Percentiles rank a stretch among this genome's conserved stretches.
These are phyloP conservation scores for Euphonia xanthogaster DNA, from an alignment of 2,797 vertebrate species.

Conservation along the genomic window DNA sequence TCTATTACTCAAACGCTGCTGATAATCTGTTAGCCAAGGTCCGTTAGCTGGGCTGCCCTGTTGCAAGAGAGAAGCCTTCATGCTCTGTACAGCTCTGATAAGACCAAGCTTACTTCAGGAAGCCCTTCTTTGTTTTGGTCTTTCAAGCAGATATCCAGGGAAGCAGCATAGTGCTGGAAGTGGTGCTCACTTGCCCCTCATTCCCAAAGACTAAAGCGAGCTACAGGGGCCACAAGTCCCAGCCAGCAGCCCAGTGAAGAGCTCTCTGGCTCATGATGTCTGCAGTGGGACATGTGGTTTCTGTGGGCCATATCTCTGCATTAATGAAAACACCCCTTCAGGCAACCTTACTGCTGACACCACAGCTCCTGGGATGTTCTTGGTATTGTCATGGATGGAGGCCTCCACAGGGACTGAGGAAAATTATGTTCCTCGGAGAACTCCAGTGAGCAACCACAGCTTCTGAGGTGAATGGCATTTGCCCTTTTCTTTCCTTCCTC, in stretches of 20 bases:
- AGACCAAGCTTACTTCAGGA: background rate
- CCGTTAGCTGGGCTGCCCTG: conserved; percentile 88
- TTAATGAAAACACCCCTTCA: background rate
- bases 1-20: conserved; percentile 93
- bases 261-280: background rate
- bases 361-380: background rate
- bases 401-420: background rate
- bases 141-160: background rate
- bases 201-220: background rate
- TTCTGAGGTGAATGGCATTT: conserved; percentile 53
- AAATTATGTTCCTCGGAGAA: conserved; percentile 14
- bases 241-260: background rate
- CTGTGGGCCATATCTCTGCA: background rate
- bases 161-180: background rate
- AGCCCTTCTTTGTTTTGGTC: background rate
- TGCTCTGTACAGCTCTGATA: background rate
- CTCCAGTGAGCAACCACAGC: conserved; percentile 19
- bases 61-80: conserved; percentile 35
- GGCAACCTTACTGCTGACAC: background rate
- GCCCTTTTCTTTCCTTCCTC: conserved; percentile 44
- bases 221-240: background rate
- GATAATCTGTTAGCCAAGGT: conserved; percentile 92
- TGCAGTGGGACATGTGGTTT: background rate
- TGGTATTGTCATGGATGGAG: background rate
- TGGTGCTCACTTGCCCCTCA: background rate